These are phyloP conservation scores for Coendou prehensilis DNA, from an alignment of 2,797 vertebrate genomes.

Conservation along the genomic window DNA sequence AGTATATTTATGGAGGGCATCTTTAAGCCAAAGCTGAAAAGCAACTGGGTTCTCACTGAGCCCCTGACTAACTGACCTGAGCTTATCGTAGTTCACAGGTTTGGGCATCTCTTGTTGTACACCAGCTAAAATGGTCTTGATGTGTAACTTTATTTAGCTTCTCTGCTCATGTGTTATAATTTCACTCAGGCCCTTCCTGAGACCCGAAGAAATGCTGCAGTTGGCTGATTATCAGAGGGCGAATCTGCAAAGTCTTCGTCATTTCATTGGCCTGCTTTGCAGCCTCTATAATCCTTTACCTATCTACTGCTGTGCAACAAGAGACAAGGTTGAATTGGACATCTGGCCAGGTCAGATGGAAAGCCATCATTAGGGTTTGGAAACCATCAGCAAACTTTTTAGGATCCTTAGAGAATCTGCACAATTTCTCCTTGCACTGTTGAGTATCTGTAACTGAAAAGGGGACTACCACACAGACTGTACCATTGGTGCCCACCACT, in stretches of 20 bases:
- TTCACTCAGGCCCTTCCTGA: neutral
- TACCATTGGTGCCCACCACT: neutral
- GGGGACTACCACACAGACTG: neutral
- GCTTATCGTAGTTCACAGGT: no score
- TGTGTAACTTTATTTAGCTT: neutral
- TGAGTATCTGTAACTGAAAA: neutral
- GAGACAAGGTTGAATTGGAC: neutral
- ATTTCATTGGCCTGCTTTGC: neutral
- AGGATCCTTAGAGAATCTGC: neutral
- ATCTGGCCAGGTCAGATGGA: neutral
- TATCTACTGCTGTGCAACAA: neutral
- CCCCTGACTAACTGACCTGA: no score
- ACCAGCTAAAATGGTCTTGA: neutral
- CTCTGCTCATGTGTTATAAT: neutral
- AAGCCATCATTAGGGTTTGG: neutral
- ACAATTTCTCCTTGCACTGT: neutral
- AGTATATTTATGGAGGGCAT: no score
- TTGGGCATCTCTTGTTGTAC: no score
- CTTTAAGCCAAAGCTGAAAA: no score
- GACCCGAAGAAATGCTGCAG: neutral
- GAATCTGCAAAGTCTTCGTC: neutral
- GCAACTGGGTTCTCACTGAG: no score
- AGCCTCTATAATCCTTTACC: neutral
- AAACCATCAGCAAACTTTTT: neutral
- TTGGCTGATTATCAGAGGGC: neutral